phyloP scores from a whole-genome alignment of 2,113 vertebrate genomes.

The Cheilinus undulatus region DNA sequence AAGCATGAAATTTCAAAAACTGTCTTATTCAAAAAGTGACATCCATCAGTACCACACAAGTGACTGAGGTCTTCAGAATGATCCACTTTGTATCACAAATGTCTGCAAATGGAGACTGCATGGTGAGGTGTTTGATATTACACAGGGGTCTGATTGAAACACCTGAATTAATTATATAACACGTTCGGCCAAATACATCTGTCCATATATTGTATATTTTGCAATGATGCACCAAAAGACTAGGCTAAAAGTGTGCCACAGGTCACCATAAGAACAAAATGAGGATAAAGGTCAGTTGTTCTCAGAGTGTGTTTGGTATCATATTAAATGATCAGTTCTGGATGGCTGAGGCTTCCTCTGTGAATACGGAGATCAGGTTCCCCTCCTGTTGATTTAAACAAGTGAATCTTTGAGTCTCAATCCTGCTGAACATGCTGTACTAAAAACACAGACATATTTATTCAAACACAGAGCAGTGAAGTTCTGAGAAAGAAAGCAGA shows the following conservation, averaged over 20 bases:
- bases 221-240: too few species aligned
- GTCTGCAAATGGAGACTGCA: too few species aligned
- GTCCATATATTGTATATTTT: too few species aligned
- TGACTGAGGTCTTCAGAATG: too few species aligned
- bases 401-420: slow-evolving; percentile 24
- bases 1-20: too few species aligned
- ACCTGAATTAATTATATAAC: too few species aligned
- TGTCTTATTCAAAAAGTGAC: too few species aligned
- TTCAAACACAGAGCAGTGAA: slow-evolving; percentile 43
- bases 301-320: background rate
- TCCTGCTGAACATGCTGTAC: slow-evolving; percentile 1
- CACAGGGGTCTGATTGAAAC: too few species aligned
- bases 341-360: slow-evolving; percentile 29
- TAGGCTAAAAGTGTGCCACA: background rate
- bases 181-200: too few species aligned
- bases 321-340: slow-evolving; percentile 21
- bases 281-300: slow-evolving; percentile 34
- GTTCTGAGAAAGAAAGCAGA: slow-evolving; percentile 54
- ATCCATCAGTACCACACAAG: too few species aligned
- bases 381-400: slow-evolving; percentile 40
- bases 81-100: too few species aligned
- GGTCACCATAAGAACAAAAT: background rate
- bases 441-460: slow-evolving; percentile 61
- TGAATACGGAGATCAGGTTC: background rate
- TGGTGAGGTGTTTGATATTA: too few species aligned